Conservation (phyloP, 2,113 vertebrate genomes). For the Microcebus murinus region DNA sequence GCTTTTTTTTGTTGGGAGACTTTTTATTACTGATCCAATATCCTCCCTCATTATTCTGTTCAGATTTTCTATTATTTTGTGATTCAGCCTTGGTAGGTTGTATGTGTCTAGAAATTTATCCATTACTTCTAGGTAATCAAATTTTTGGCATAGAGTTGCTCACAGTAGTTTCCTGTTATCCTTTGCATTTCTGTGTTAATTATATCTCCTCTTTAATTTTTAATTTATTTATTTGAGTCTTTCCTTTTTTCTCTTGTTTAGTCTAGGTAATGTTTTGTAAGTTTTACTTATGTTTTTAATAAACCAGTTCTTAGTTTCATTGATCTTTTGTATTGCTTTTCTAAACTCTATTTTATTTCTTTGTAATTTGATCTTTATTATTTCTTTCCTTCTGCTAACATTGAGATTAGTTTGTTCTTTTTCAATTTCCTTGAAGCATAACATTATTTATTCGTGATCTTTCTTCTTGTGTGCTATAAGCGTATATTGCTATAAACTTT, state of each 20-base stretch:
- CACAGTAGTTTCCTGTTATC: not conserved
- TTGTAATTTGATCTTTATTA: not conserved
- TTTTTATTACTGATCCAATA: not conserved
- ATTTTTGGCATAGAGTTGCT: not conserved
- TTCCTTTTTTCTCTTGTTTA: not conserved
- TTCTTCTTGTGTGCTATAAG: not conserved
- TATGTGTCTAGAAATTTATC: not conserved
- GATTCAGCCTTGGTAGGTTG: not conserved
- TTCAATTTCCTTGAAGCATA: not conserved
- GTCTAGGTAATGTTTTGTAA: not conserved
- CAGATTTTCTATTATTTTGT: not conserved
- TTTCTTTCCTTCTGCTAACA: not conserved
- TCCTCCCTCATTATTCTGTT: not conserved
- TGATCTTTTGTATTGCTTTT: not conserved
- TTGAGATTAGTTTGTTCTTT: not conserved
- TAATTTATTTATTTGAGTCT: not conserved
- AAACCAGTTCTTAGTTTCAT: not conserved
- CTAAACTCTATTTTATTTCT: not conserved
- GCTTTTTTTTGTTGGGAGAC: not conserved
- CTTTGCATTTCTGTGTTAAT: not conserved
- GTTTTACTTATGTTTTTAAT: not conserved
- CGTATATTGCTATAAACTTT: too few relatives aligned
- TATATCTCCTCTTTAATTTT: not conserved
- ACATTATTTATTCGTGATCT: not conserved
- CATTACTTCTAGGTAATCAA: not conserved